Percentiles rank a stretch among this genome's conserved stretches.
phyloP scores from a whole-genome alignment of 2,113 vertebrate genomes.

The Ochotona princeps region DNA sequence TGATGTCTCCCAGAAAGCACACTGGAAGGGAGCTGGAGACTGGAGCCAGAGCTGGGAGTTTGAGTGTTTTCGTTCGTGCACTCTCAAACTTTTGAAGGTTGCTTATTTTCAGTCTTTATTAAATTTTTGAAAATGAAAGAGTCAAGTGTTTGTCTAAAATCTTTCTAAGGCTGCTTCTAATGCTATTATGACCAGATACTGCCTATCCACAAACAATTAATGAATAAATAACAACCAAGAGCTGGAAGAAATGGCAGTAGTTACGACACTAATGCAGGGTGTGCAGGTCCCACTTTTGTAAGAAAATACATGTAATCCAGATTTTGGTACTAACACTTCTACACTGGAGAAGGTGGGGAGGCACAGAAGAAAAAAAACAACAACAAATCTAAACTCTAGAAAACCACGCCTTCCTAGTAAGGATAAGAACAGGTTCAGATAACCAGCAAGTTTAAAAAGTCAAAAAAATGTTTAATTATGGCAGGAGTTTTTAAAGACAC shows the following conservation, averaged over 20 bases:
- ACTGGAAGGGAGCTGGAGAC: too few species aligned
- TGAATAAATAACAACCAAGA: not conserved
- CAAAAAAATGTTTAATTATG: not conserved
- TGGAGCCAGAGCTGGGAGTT: too few species aligned
- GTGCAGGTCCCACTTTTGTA: not conserved
- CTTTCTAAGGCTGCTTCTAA: not conserved
- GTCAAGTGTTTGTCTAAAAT: not conserved
- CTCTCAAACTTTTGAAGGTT: too few species aligned
- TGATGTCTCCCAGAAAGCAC: too few species aligned
- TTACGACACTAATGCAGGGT: not conserved
- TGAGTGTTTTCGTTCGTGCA: too few species aligned
- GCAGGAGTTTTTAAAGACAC: too few species aligned
- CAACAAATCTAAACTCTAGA: not conserved
- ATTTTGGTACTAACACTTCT: not conserved
- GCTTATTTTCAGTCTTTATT: not conserved
- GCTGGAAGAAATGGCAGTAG: not conserved
- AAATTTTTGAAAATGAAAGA: not conserved
- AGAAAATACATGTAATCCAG: not conserved
- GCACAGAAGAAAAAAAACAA: not conserved
- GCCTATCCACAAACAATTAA: conserved; percentile 1
- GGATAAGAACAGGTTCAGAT: not conserved
- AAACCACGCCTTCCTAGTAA: not conserved
- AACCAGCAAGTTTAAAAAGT: conserved; percentile 7
- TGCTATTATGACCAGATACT: not conserved
- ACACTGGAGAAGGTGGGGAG: not conserved